phyloP scores from a whole-genome alignment of 2,113 vertebrate species.

The Chunga burmeisteri region DNA sequence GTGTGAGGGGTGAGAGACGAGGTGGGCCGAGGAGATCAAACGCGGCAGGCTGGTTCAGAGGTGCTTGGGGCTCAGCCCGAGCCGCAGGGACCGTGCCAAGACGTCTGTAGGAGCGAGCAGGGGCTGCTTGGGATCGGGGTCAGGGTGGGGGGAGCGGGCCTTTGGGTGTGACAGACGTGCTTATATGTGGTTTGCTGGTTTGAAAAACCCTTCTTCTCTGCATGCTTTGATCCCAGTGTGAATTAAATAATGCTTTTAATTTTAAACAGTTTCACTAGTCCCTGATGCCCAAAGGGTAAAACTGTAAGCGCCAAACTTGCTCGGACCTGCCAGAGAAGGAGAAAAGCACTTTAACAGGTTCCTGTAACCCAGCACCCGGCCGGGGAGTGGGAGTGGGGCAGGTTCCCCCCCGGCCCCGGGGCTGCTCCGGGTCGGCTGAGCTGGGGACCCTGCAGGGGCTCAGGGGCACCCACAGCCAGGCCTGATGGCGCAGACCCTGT shows the following conservation, averaged over 20 bases:
- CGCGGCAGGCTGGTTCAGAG: accelerated
- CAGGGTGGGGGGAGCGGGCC: not conserved
- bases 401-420: not conserved
- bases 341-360: constrained; percentile 35
- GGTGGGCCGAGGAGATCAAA: not conserved
- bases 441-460: accelerated
- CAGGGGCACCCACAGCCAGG: not conserved
- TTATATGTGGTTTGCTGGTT: constrained; percentile 36
- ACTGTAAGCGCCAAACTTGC: constrained; percentile 6
- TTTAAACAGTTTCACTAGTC: constrained; percentile 21
- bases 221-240: constrained; percentile 33
- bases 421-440: not conserved
- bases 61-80: not conserved
- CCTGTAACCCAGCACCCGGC: not conserved
- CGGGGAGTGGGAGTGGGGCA: accelerated
- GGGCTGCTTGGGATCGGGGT: not conserved
- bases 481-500: not conserved
- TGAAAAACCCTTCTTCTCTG: constrained; percentile 17
- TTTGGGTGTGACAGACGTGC: not conserved
- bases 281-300: constrained; percentile 35
- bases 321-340: not conserved
- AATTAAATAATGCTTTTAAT: constrained; percentile 45
- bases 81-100: not conserved
- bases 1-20: not conserved
- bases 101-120: not conserved